These are phyloP conservation scores for Podabrus alpinus DNA, from an alignment of 2,888 invertebrate genomes.

Conservation along the genomic window DNA sequence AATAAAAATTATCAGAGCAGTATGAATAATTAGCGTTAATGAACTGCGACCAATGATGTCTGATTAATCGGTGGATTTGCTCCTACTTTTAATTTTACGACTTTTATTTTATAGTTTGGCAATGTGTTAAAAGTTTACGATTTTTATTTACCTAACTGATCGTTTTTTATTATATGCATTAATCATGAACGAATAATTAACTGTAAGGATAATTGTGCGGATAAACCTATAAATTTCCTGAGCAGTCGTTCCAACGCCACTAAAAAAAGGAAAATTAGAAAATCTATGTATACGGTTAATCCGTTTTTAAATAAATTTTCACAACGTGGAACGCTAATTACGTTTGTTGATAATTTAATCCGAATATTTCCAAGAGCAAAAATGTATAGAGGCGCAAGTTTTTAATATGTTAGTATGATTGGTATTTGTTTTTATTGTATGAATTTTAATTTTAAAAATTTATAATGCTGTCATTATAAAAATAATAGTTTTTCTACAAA, in stretches of 20 bases:
- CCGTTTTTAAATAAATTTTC: too few species aligned
- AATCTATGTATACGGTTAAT: too few species aligned
- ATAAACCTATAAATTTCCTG: background rate
- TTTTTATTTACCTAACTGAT: background rate
- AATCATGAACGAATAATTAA: background rate
- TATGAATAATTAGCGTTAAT: background rate
- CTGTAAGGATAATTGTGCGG: background rate
- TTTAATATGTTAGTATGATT: too few species aligned
- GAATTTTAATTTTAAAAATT: background rate
- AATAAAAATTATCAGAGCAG: background rate
- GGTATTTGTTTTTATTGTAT: too few species aligned
- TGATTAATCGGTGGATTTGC: background rate
- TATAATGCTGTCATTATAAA: background rate
- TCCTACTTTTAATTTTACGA: background rate
- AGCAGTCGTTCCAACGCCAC: background rate
- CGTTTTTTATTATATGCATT: background rate
- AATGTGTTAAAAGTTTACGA: background rate
- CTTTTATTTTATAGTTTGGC: background rate
- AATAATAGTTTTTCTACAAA: background rate
- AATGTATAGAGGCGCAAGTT: too few species aligned
- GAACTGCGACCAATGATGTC: background rate
- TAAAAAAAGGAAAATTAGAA: too few species aligned
- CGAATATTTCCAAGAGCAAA: too few species aligned
- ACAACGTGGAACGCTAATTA: too few species aligned
- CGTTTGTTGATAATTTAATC: too few species aligned